These are phyloP conservation scores for Nudaria mundana DNA, from an alignment of 2,888 invertebrate genomes.

Conservation along the genomic window DNA sequence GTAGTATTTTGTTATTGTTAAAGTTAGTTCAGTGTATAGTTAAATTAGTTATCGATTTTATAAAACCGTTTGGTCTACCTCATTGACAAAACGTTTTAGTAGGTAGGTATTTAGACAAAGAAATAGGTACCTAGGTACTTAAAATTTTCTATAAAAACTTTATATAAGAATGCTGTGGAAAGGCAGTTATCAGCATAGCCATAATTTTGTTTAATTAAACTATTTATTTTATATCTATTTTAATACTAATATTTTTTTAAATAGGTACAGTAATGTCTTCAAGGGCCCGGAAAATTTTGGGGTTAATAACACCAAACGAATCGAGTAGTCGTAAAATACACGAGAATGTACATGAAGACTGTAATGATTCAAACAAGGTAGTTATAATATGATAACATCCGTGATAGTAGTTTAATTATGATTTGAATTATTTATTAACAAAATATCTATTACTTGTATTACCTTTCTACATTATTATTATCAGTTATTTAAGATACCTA, in stretches of 20 bases:
- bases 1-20: not conserved
- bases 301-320: not conserved
- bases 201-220: not conserved
- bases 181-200: not conserved
- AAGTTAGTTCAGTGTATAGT: not conserved
- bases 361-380: not conserved
- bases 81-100: not conserved
- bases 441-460: not conserved
- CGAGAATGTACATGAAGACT: not conserved
- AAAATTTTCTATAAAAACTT: no score
- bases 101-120: not conserved
- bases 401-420: not conserved
- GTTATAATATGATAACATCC: not conserved
- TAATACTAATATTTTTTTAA: not conserved
- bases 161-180: not conserved
- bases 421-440: not conserved
- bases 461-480: not conserved
- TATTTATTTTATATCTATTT: no score
- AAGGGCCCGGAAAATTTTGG: not conserved
- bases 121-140: not conserved
- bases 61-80: not conserved
- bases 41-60: not conserved
- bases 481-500: not conserved
- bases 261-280: not conserved
- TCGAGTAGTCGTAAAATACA: no score